Evolutionary conservation across 1,140 invertebrate species (phyloP), one percentile per base, ranked within the genome.

Genomic region (Eupeodes corollae): DNA sequence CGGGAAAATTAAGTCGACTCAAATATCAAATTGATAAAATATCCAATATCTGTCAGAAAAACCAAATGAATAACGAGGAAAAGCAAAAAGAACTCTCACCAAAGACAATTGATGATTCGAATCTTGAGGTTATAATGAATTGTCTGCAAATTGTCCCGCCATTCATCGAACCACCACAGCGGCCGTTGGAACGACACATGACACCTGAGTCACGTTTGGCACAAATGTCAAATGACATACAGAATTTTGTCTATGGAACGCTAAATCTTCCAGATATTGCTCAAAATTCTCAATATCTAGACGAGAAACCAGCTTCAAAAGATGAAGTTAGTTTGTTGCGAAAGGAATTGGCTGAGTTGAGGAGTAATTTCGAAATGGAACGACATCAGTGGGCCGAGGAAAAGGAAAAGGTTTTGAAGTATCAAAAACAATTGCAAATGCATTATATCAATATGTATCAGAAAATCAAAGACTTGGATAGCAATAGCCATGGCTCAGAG

Each of bases 371-470:
- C 0, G 63, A 67, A 52, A 47, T 60, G 44, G 63, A 67, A 51
- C 64, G 63, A 54, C 59, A 59, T 3, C 63, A 67, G 37, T 67
- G 63, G 63, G 55, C 55, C 6, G 63, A 55, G 14, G 63, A 67
- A 15, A 61, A 61, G 52, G 63, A 67, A 21, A 67, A 67, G 40
- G 63, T 67, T 0, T 37, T 67, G 9, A 44, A 56, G 13, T 67
- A 67, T 39, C 63, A 67, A 46, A 62, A 63, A 46, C 63, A 67
- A 45, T 47, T 67, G 42, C 63, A 67, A 43, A 53, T 58, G 6
- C 63, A 67, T 51, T 67, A 67, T 18, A 67, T 67, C 12, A 58
- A 67, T 48, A 67, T 67, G 63, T 67, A 67, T 45, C 61, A 67
- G 52, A 66, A 67, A 45, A 47, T 67, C 42, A 56, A 58, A 14